Conservation (phyloP, 2,113 vertebrate species). For the Urocynchramus pylzowi region DNA sequence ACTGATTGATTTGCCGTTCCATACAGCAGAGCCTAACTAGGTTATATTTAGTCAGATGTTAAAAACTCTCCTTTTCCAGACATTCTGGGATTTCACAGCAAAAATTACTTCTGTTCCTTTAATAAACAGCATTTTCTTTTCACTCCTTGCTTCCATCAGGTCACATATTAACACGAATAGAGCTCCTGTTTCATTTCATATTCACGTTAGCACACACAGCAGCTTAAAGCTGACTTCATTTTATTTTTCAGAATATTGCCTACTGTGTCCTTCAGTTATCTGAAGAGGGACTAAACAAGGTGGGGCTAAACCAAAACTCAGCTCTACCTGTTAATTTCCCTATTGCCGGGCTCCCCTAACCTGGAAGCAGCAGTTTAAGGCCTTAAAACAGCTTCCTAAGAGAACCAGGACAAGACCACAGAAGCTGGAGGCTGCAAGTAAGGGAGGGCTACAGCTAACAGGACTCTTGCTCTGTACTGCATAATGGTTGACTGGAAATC, state of each 20-base stretch:
- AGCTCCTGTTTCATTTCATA: background rate
- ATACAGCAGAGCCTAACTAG: background rate
- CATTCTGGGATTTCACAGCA: background rate
- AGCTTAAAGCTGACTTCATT: background rate
- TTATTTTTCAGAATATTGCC: background rate
- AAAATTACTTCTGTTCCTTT: background rate
- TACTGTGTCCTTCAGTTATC: background rate
- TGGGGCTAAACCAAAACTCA: background rate
- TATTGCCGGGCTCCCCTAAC: background rate
- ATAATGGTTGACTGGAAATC: background rate
- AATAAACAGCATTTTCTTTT: background rate
- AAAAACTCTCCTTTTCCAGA: background rate
- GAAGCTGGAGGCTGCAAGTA: background rate
- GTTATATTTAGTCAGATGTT: constrained; percentile 38
- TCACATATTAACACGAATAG: background rate
- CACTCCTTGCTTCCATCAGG: background rate
- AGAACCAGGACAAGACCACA: background rate
- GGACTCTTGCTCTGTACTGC: background rate
- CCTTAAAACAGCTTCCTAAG: background rate
- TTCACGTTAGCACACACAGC: background rate
- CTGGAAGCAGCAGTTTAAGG: background rate
- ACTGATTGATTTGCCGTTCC: constrained; percentile 37
- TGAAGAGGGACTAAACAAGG: background rate
- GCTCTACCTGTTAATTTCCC: background rate
- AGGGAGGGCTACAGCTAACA: background rate